A percentile compares a stretch with the other conserved stretches of the same genome.
Evolutionary conservation across 2,797 vertebrate species (phyloP).

Genomic region (Rhodeus uyekii): DNA sequence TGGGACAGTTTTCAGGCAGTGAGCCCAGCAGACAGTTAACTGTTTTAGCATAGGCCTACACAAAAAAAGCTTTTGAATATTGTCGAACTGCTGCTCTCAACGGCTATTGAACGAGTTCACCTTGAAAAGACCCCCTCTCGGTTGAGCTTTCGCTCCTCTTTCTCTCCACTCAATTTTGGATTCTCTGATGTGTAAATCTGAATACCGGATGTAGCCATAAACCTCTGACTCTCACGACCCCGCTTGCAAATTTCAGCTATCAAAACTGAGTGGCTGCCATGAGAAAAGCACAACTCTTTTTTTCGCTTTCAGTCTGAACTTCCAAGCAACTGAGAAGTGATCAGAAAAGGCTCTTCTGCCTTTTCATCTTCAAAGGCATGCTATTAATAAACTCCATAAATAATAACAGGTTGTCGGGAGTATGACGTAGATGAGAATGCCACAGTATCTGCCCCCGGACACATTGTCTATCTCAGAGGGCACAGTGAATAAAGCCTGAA

Average conservation of each 20-base stretch:
- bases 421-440: constrained; percentile 29
- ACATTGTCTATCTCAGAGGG: constrained; percentile 22
- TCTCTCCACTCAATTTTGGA: constrained; percentile 23
- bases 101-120: constrained; percentile 24
- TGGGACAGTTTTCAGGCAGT: constrained; percentile 27
- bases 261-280: constrained; percentile 34
- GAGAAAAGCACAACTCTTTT: constrained; percentile 33
- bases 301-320: constrained; percentile 42
- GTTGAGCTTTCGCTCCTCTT: not conserved
- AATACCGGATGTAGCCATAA: constrained; percentile 30
- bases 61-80: constrained; percentile 18
- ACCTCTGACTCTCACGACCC: constrained; percentile 12
- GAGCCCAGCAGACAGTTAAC: constrained; percentile 30
- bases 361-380: constrained; percentile 53
- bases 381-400: constrained; percentile 58
- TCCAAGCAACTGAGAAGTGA: constrained; percentile 32
- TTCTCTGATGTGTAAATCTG: constrained; percentile 39
- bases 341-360: constrained; percentile 32
- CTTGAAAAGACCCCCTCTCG: constrained; percentile 26
- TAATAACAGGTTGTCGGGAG: constrained; percentile 52
- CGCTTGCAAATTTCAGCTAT: constrained; percentile 24
- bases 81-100: constrained; percentile 25
- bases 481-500: constrained; percentile 6
- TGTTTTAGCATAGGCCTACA: constrained; percentile 15
- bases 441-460: constrained; percentile 19